Evolutionary conservation across 1,140 invertebrate species (phyloP), one percentile per base, ranked within the genome.

Genomic region (Solenopsis fugax): DNA sequence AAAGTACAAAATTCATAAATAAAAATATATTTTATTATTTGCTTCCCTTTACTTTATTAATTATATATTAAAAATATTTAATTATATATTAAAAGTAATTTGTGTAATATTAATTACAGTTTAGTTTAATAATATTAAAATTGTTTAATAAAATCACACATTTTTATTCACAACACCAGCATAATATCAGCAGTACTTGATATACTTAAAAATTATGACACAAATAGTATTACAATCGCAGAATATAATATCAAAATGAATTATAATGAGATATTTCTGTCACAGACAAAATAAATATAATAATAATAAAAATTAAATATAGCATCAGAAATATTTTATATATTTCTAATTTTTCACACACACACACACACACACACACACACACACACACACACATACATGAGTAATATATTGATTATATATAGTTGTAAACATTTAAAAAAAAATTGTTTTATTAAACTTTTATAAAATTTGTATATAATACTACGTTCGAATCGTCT

Each of bases 111-210:
- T 67, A 34, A 16, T 67, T n/a, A 37, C 21, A 69, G 13, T 7
- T 73, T 73, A 56, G 4, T n/a, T 54, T 34, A 75, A 75, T 75
- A 56, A 73, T 13, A 45, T 48, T 52, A 16, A 67, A 67, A 52
- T 37, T 37, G n/a, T 41, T 41, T 56, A 21, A 18, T 34, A 64
- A 21, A 52, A 52, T 67, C 5, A 37, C 10, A 54, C 12, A 5
- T 85, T 64, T 37, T 1, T 21, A 24, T 24, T 0, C 13, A 24
- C 16, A 73, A 73, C 29, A 54, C 13, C 29, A 29, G 52, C 1
- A 21, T 16, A 41, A 41, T 3, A 29, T 29, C 29, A 29, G 29
- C n/a, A 3, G 13, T 18, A 64, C 10, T n/a, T 64, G 7, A 37
- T 7, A 37, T 37, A 76, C 24, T 60, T 24, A 41, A 76, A 58